phyloP scores from a whole-genome alignment of 2,113 vertebrate genomes.

The Perca flavescens region DNA sequence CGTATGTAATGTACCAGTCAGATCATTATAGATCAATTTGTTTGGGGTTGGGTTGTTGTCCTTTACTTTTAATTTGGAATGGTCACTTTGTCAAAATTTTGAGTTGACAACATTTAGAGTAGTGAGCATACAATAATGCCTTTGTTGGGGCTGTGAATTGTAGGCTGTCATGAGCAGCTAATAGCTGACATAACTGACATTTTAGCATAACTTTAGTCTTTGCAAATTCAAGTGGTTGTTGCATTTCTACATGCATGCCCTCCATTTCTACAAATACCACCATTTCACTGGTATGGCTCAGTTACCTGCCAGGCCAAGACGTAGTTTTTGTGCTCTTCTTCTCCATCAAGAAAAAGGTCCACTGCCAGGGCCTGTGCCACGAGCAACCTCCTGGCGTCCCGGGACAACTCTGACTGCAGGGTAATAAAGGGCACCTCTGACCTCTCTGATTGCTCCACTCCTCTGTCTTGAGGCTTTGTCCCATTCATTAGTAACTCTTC shows the following conservation, averaged over 20 bases:
- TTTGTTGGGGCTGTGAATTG: background rate
- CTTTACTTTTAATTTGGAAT: background rate
- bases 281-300: background rate
- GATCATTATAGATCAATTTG: background rate
- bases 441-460: conserved; percentile 69
- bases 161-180: background rate
- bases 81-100: background rate
- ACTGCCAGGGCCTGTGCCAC: conserved; percentile 92
- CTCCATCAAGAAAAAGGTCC: conserved; percentile 87
- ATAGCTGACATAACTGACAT: background rate
- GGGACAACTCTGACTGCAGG: conserved; percentile 87
- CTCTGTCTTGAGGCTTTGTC: background rate
- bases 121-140: background rate
- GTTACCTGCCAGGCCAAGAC: conserved; percentile 93
- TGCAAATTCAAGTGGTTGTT: background rate
- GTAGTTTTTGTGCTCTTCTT: conserved; percentile 85
- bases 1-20: background rate
- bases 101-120: background rate
- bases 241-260: background rate
- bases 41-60: background rate
- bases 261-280: background rate
- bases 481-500: conserved; percentile 40
- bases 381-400: conserved; percentile 87
- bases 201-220: background rate
- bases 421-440: conserved; percentile 85